phyloP scores from a whole-genome alignment of 1,140 invertebrate genomes.

The Lethrus apterus region DNA sequence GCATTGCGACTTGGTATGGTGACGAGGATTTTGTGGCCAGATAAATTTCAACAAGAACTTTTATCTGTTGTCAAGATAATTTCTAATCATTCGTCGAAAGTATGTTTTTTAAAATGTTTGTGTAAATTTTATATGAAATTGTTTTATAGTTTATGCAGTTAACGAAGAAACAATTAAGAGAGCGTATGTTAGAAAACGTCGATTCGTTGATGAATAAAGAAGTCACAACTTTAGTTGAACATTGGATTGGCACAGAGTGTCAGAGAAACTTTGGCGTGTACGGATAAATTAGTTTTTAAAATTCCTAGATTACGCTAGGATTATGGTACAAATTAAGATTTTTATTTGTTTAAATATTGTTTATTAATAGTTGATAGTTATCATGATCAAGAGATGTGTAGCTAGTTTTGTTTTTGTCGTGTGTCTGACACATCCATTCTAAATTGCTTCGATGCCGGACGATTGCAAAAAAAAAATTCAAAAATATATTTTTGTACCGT shows the following conservation, averaged over 20 bases:
- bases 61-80: constrained; percentile 7
- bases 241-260: constrained; percentile 59
- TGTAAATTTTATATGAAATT: constrained; percentile 13
- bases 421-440: constrained; percentile 9
- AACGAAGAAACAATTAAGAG: constrained; percentile 50
- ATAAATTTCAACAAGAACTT: constrained; percentile 29
- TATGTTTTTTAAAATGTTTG: constrained; percentile 16
- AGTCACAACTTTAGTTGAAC: constrained; percentile 51
- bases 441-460: constrained; percentile 2
- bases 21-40: constrained; percentile 62
- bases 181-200: constrained; percentile 46
- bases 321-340: constrained; percentile 11
- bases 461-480: constrained; percentile 6
- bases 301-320: constrained; percentile 4
- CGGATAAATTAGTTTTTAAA: not conserved
- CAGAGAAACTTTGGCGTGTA: constrained; percentile 41
- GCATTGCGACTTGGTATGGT: constrained; percentile 62
- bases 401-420: constrained; percentile 8
- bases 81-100: constrained; percentile 7
- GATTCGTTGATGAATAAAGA: constrained; percentile 52
- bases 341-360: constrained; percentile 13
- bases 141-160: constrained; percentile 51
- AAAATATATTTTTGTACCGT: constrained; percentile 12
- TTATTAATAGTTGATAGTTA: constrained; percentile 12
- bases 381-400: constrained; percentile 4